Base-by-base conservation (phyloP, 2,888 invertebrate species). In the Eupithecia centaureata region DNA sequence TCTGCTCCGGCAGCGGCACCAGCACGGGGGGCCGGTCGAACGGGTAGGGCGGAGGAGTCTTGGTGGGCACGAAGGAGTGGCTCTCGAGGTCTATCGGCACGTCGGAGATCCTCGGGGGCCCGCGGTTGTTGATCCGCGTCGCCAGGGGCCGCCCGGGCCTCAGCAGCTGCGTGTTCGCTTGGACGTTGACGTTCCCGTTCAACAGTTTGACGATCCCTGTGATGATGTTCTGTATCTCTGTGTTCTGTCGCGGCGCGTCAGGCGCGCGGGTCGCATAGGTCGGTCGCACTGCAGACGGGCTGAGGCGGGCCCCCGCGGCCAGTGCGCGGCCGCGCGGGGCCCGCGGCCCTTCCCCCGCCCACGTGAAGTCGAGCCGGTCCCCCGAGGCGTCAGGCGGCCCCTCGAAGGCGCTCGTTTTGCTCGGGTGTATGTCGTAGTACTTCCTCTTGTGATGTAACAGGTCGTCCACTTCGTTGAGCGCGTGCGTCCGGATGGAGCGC, bases 201-300 rank as follows among this genome's bases (percentile, higher is more conserved):
- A 98, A 89, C 13, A 98, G 86, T 84, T 98, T 97, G 0, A 98
- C 97, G 60, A 98, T 96, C 10, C 98, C 98, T 1, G 97, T 97
- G 38, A 98, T 97, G 33, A 98, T 97, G 79, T 98, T 97, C 85
- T 98, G 97, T 67, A 98, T 97, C 82, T 97, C 97, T 0, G 90
- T 87, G 58, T 92, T 92, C 74, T 93, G 93, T 0, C 88, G 89
- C 25, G 89, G 88, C n/a, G n/a, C 15, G 15, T 92, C 90, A 91
- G 79, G 92, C 87, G 85, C 89, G 71, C 82, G 90, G 80, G 94
- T 94, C 82, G 94, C 94, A 92, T 94, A 94, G 78, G 86, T 92
- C 83, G 90, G 92, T 80, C 90, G 90, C 90, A 92, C 91, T 89
- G 88, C 91, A 93, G 89, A 89, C 86, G 90, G 87, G 81, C 87